Conservation (phyloP, 2,888 invertebrate genomes). For the Microctonus brassicae region DNA sequence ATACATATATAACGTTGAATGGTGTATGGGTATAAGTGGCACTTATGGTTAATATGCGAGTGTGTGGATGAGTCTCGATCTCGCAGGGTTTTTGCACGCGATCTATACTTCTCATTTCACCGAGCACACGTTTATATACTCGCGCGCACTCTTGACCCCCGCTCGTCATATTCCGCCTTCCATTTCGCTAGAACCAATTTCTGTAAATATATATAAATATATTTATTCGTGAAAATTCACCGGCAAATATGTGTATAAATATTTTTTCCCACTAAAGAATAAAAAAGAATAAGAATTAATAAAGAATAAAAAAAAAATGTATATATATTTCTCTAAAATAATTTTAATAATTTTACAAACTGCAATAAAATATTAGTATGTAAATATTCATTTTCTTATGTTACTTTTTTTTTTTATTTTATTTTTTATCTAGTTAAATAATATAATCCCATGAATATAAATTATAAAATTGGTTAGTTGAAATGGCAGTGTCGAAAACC, state of each 20-base stretch:
- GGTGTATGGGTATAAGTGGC: slow-evolving; percentile 57
- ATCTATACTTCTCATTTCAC: slow-evolving; percentile 45
- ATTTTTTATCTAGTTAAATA: background rate
- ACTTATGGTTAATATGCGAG: slow-evolving; percentile 61
- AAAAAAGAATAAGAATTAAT: slow-evolving; percentile 30
- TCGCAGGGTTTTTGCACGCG: slow-evolving; percentile 57
- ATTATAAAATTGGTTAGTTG: background rate
- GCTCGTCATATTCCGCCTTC: background rate
- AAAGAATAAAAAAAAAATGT: no score
- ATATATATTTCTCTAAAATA: background rate
- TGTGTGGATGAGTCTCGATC: slow-evolving; percentile 58
- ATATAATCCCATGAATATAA: no score
- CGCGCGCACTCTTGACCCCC: slow-evolving; percentile 54
- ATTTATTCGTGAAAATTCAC: background rate
- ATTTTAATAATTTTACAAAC: no score
- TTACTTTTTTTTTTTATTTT: background rate
- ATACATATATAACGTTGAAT: slow-evolving; percentile 6
- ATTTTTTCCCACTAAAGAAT: slow-evolving; percentile 15
- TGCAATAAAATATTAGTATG: background rate
- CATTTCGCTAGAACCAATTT: slow-evolving; percentile 60
- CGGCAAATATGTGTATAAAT: background rate
- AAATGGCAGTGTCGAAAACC: background rate
- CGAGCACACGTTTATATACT: slow-evolving; percentile 34
- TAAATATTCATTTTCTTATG: background rate
- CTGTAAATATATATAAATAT: slow-evolving; percentile 51